Evolutionary conservation across 2,888 invertebrate genomes (phyloP).

Genomic region (Xanthorhoe designata): DNA sequence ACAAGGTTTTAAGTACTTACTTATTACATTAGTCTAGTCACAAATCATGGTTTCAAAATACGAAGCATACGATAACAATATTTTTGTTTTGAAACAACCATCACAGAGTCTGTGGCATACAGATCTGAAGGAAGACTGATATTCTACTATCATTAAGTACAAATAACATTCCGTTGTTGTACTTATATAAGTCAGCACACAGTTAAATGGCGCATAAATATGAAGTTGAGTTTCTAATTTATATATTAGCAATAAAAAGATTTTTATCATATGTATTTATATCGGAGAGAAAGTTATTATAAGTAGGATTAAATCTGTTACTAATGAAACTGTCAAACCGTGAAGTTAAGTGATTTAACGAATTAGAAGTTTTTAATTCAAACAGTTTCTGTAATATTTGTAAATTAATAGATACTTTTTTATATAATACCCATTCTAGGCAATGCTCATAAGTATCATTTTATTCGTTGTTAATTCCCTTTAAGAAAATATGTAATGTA

Average conservation of each 20-base stretch:
- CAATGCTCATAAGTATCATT: not conserved
- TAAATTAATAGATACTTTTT: not conserved
- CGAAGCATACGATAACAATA: constrained; percentile 5
- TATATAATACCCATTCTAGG: not conserved
- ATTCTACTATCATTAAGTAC: constrained; percentile 44
- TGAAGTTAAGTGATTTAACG: constrained; percentile 9
- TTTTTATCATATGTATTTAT: constrained; percentile 49
- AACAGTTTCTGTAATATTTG: not conserved
- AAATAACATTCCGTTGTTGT: constrained; percentile 39
- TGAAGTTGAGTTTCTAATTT: constrained; percentile 55
- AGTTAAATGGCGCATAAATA: constrained; percentile 51
- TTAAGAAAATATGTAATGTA: not conserved
- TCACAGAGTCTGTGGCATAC: constrained; percentile 8
- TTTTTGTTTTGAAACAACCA: constrained; percentile 10
- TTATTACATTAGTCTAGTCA: constrained; percentile 69
- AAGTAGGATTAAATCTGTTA: constrained; percentile 43
- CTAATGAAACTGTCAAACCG: constrained; percentile 16
- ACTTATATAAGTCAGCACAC: constrained; percentile 60
- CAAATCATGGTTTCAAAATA: constrained; percentile 40
- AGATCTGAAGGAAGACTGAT: constrained; percentile 47
- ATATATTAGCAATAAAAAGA: constrained; percentile 68
- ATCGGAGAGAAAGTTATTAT: constrained; percentile 58
- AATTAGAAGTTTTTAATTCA: constrained; percentile 12
- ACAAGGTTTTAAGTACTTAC: constrained; percentile 62
- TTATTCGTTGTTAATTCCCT: not conserved